Evolutionary conservation across 2,113 vertebrate species (phyloP), one percentile per base, ranked within the genome.

Genomic region (Semnopithecus entellus): DNA sequence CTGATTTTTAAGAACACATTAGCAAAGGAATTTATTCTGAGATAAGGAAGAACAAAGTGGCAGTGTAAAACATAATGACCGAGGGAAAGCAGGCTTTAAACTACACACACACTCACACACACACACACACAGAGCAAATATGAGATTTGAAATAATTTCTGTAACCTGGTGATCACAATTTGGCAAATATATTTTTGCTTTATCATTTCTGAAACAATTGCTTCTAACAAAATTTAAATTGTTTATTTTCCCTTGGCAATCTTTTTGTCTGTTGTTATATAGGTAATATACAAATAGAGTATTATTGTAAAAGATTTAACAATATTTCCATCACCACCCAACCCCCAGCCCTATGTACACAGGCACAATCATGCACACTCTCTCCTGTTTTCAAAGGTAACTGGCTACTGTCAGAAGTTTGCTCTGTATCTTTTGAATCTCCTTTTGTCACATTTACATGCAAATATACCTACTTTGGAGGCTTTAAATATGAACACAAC

Each of bases 1-100:
- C 91, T 95, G 61, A 94, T 96, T 96, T 97, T 97, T 75, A 94
- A 97, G 96, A 98, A 96, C 80, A 95, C 93, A 97, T 97, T 96
- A 97, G 89, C 89, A 80, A 81, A 97, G 89, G 93, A 95, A 95
- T 96, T 95, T 94, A 95, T 95, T 96, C 76, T 96, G 61, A 97
- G 96, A 96, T 98, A 97, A 97, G 93, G 70, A 45, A 83, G 45
- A 85, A 86, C 95, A n/a, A 96, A 97, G 90, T 95, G 79, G 68
- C 78, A 50, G 75, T 61, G 81, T 94, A 92, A 94, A 94, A 95
- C 87, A 97, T 45, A 93, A 70, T 32, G 94, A 88, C 57, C 30
- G 18, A 57, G 82, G 61, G 68, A 92, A 92, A 81, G 48, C 43
- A 92, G 80, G 5, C 22, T 94, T 94, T 55, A 87, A 88, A n/a